Base-by-base conservation (phyloP, 2,797 vertebrate species). In the Alcedo atthis region DNA sequence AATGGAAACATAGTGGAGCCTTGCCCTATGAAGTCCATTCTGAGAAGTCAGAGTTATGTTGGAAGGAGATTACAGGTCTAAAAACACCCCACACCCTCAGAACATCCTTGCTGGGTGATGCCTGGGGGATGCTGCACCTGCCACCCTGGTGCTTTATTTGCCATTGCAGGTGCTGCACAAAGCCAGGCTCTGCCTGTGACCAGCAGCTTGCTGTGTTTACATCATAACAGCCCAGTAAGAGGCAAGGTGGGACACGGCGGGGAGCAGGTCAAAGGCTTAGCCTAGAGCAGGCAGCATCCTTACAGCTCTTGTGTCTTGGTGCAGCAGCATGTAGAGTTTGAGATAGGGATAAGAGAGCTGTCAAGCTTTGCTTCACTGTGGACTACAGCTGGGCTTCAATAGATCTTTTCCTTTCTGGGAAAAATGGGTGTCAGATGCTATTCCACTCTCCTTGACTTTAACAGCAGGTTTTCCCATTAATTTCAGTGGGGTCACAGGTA, bases 151-250 rank as follows among this genome's bases (percentile, higher is more conserved):
- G 7, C 17, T 69, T 37, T 28, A 32, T 40, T 64, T 28, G n/a
- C 28, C 54, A 18, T 13, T 35, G 21, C 15, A 35, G 57, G 30
- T 16, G 24, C 46, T 54, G 1, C 6, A 12, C 37, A 42, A 57
- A 78, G 3, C 15, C 64, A 37, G 53, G 37, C 46, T 77, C 51
- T 68, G 55, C 19, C 18, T 24, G 3, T 2, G 32, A 15, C 25
- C 17, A 33, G 17, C 51, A n/a, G 16, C 16, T 24, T 6, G 3
- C 28, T 0, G 0, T 0, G 1, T 26, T 55, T 9, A 5, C n/a
- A 18, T 8, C 46, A 25, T 46, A 32, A 24, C 1, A 3, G 22
- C 26, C 46, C 6, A 10, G 0, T 37, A 12, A 25, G 12, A 25
- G 15, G 12, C 1, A 24, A 32, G 19, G n/a, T 12, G 32, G 61